Percentiles rank a stretch among this genome's conserved stretches.
Conservation (phyloP, 2,888 invertebrate genomes). For the Liodrosophila aerea region DNA sequence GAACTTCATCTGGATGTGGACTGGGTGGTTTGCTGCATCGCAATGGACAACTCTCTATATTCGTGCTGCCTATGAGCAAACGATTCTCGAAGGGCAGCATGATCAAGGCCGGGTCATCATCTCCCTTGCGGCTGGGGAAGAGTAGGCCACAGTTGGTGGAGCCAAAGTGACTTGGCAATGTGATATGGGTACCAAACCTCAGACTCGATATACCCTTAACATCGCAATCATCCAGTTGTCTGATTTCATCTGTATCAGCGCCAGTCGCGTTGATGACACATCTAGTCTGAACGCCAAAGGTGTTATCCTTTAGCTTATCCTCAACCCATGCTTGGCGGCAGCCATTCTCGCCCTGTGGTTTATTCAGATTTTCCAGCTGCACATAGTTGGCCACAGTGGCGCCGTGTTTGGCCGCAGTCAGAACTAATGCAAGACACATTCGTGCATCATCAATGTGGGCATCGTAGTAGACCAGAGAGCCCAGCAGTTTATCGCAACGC, state of each 20-base stretch:
- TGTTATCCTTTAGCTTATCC: conserved; percentile 90
- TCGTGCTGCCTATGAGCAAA: conserved; percentile 97
- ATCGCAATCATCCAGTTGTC: conserved; percentile 94
- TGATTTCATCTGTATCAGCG: conserved; percentile 94
- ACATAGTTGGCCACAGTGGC: conserved; percentile 97
- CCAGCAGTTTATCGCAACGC: conserved; percentile 94
- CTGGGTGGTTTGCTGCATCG: conserved; percentile 88
- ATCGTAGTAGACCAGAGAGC: conserved; percentile 99
- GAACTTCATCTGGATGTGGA: conserved; percentile 97
- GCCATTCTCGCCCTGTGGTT: conserved; percentile 28
- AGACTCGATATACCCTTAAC: conserved; percentile 92
- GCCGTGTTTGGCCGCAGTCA: conserved; percentile 97
- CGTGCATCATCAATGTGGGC: conserved; percentile 99
- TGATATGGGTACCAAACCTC: conserved; percentile 31
- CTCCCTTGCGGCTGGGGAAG: conserved; percentile 94
- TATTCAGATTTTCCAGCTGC: conserved; percentile 86
- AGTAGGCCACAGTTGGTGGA: conserved; percentile 98
- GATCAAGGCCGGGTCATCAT: conserved; percentile 97
- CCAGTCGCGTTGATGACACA: conserved; percentile 99
- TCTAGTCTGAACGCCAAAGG: conserved; percentile 93
- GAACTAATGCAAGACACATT: conserved; percentile 97
- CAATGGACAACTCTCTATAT: conserved; percentile 86
- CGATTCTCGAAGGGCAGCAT: conserved; percentile 98
- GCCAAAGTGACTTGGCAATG: conserved; percentile 96
- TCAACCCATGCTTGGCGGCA: conserved; percentile 85